Conservation (phyloP, 2,888 invertebrate genomes). For the Heliconius erato region DNA sequence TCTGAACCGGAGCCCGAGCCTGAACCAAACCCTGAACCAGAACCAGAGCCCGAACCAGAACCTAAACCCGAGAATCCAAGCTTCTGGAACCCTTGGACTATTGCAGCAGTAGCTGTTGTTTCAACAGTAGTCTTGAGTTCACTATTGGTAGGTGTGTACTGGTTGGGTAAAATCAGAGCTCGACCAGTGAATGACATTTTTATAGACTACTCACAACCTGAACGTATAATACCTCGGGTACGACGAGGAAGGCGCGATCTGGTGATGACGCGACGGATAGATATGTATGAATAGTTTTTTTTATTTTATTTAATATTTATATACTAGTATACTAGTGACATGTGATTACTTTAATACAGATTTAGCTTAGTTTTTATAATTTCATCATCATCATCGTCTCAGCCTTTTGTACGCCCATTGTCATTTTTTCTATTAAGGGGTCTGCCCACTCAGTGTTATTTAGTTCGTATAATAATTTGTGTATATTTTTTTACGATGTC, state of each 20-base stretch:
- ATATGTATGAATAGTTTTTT: background rate
- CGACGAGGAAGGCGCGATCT: background rate
- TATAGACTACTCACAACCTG: background rate
- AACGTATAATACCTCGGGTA: conserved; percentile 2
- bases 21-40: conserved; percentile 71
- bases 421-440: too few relatives aligned
- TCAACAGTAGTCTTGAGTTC: background rate
- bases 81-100: conserved; percentile 3
- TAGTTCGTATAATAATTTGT: too few relatives aligned
- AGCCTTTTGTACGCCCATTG: too few relatives aligned
- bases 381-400: too few relatives aligned
- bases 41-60: conserved; percentile 45
- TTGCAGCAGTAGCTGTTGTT: background rate
- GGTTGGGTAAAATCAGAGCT: conserved; percentile 5
- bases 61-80: conserved; percentile 40
- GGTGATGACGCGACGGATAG: background rate
- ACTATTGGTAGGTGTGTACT: background rate
- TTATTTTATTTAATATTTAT: background rate
- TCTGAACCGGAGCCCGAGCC: conserved; percentile 56
- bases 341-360: too few relatives aligned
- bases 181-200: background rate
- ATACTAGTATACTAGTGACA: too few relatives aligned
- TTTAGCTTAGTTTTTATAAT: too few relatives aligned
- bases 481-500: too few relatives aligned
- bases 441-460: too few relatives aligned